Evolutionary conservation across 2,113 vertebrate genomes (phyloP).

Genomic region (Hydropotes inermis): DNA sequence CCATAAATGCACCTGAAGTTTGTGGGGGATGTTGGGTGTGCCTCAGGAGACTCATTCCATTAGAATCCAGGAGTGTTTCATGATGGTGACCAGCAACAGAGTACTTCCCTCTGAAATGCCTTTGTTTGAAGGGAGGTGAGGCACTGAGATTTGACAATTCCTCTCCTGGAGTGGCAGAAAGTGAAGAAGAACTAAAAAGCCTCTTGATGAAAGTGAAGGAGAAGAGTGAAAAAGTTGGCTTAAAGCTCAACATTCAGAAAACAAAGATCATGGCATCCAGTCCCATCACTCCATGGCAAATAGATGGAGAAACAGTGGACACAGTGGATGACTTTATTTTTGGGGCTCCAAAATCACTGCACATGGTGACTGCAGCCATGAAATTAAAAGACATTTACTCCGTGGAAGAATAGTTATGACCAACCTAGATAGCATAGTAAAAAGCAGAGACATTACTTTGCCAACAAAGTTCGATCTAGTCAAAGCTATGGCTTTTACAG

Average conservation of each 20-base stretch:
- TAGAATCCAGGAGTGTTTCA: not conserved
- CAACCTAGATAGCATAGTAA: not conserved
- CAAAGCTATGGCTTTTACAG: not conserved
- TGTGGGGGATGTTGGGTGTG: not conserved
- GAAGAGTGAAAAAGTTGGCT: not conserved
- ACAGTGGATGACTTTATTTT: not conserved
- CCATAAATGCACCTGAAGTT: not conserved
- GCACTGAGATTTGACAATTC: not conserved
- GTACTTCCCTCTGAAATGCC: not conserved
- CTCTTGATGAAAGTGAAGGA: not conserved
- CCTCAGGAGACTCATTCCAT: not conserved
- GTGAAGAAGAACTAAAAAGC: not conserved
- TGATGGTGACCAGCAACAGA: not conserved
- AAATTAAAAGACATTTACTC: not conserved
- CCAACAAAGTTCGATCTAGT: not conserved
- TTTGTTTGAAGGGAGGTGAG: not conserved
- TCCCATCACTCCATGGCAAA: not conserved
- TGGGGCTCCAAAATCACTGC: not conserved
- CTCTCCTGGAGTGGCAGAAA: not conserved
- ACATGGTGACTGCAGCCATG: not conserved
- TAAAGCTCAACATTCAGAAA: not conserved
- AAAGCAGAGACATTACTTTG: not conserved
- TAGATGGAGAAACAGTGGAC: not conserved
- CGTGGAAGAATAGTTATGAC: not conserved
- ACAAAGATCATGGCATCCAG: not conserved